phyloP scores from a whole-genome alignment of 2,888 invertebrate species.

The Coronaproctus castanopsis region DNA sequence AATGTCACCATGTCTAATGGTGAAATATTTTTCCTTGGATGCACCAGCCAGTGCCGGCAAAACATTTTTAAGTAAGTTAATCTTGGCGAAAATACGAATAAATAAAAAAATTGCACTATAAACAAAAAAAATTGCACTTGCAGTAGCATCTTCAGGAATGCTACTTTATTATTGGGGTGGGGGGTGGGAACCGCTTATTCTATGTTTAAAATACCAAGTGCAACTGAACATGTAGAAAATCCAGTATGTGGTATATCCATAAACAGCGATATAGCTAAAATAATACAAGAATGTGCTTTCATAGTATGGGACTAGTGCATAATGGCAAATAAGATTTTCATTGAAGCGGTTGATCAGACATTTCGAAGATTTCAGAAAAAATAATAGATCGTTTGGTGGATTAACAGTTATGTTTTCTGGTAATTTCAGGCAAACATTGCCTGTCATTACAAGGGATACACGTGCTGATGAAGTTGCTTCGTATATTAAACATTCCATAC shows the following conservation, averaged over 20 bases:
- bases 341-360: neutral
- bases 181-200: conserved; percentile 26
- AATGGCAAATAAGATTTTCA: neutral
- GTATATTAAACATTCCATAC: neutral
- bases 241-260: neutral
- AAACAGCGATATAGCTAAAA: neutral
- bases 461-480: neutral
- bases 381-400: conserved; percentile 16
- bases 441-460: conserved; percentile 18
- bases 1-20: neutral
- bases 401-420: conserved; percentile 19
- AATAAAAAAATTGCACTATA: too few relatives aligned
- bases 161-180: conserved; percentile 26
- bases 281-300: neutral
- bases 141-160: conserved; percentile 28
- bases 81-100: too few relatives aligned
- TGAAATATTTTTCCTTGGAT: neutral
- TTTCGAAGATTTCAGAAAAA: neutral
- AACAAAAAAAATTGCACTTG: conserved; percentile 21
- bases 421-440: conserved; percentile 23
- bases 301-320: neutral
- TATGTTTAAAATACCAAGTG: conserved; percentile 9
- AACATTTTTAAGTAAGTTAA: conserved; percentile 2
- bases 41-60: conserved; percentile 4
- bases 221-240: neutral